Evolutionary conservation across 2,888 invertebrate species (phyloP).

Genomic region (Meliscaeva auricollis): DNA sequence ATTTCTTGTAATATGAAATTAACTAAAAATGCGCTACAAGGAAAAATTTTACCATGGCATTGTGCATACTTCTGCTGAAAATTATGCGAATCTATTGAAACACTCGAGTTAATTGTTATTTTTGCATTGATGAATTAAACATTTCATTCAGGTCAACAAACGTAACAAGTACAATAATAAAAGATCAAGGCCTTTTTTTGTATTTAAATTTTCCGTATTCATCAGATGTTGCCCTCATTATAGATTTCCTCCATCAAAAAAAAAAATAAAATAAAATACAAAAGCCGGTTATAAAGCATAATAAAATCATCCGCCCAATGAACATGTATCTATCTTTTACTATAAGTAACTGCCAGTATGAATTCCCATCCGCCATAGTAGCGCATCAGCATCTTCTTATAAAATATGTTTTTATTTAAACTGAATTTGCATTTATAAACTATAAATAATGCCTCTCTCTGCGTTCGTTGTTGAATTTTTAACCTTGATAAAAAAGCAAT

Average conservation of each 20-base stretch:
- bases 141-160: background rate
- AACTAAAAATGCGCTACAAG: too few species aligned
- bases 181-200: background rate
- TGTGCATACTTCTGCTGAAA: too few species aligned
- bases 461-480: slow-evolving; percentile 10
- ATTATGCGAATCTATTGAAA: too few species aligned
- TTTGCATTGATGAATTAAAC: background rate
- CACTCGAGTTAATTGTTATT: too few species aligned
- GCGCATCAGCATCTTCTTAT: background rate
- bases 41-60: too few species aligned
- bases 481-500: slow-evolving; percentile 25
- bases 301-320: slow-evolving; percentile 5
- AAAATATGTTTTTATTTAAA: background rate
- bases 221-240: background rate
- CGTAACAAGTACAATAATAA: background rate
- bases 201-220: background rate
- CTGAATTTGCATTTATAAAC: slow-evolving; percentile 22
- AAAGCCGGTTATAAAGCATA: slow-evolving; percentile 20
- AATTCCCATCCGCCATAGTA: background rate
- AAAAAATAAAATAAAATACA: background rate
- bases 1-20: too few species aligned
- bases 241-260: background rate
- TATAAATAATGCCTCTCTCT: slow-evolving; percentile 5
- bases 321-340: background rate
- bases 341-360: background rate